These are phyloP conservation scores for Drosophila mauritiana DNA, from an alignment of 1,140 invertebrate genomes.

Conservation along the genomic window DNA sequence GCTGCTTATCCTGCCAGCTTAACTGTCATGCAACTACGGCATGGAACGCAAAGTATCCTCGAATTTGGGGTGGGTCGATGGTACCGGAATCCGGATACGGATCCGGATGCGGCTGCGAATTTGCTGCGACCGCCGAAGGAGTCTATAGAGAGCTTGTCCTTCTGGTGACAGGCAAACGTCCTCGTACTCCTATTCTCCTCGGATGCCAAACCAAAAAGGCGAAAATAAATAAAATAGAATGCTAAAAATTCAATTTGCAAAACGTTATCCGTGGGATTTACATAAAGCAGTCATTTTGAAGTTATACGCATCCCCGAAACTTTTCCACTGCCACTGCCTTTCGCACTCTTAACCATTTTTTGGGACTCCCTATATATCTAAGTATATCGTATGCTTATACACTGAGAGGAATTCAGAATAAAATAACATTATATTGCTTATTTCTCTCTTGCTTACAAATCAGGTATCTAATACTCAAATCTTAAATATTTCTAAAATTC, in stretches of 20 bases:
- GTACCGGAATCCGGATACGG: conserved; percentile 39
- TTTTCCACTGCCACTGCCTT: conserved; percentile 28
- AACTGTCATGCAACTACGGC: conserved; percentile 78
- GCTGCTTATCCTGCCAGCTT: conserved; percentile 75
- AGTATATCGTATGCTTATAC: conserved; percentile 31
- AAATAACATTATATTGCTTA: too few relatives aligned
- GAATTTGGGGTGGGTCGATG: conserved; percentile 50
- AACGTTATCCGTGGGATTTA: conserved; percentile 84
- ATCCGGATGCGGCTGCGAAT: conserved; percentile 57
- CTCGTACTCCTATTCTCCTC: background rate
- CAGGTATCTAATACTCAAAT: too few relatives aligned
- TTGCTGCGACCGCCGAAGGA: conserved; percentile 53
- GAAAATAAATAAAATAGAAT: conserved; percentile 84
- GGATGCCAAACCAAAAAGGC: conserved; percentile 47
- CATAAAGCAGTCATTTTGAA: conserved; percentile 84
- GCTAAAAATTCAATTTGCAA: conserved; percentile 84
- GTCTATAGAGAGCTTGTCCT: conserved; percentile 44
- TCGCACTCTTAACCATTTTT: conserved; percentile 23
- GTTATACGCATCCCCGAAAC: conserved; percentile 75
- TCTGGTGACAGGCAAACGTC: conserved; percentile 59
- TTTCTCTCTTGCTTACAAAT: too few relatives aligned
- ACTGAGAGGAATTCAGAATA: background rate
- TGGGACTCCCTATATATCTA: conserved; percentile 28
- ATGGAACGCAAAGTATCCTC: conserved; percentile 68
- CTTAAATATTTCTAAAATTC: too few relatives aligned